Evolutionary conservation across 2,888 invertebrate species (phyloP).

Genomic region (Conistra vaccinii): DNA sequence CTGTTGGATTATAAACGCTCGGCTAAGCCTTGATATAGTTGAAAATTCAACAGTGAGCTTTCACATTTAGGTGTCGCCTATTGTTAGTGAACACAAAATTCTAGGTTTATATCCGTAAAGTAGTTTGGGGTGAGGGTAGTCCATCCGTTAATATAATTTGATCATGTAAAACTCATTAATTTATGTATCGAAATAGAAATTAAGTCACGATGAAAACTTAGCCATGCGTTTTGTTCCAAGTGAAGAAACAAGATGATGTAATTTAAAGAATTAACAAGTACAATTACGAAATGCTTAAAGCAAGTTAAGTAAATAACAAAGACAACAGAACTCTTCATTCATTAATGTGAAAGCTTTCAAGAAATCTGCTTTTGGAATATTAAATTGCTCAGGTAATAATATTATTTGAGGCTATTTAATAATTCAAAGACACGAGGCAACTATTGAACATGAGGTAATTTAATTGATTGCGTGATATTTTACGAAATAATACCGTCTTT

Average conservation of each 20-base stretch:
- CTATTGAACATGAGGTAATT: conserved; percentile 11
- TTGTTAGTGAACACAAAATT: not conserved
- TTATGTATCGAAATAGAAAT: not conserved
- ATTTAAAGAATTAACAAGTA: conserved; percentile 35
- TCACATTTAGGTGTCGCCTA: not conserved
- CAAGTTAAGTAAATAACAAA: conserved; percentile 41
- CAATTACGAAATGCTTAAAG: conserved; percentile 40
- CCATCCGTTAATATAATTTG: not conserved
- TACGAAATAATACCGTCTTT: conserved; percentile 3
- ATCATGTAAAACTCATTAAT: not conserved
- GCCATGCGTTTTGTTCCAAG: not conserved
- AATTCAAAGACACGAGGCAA: conserved; percentile 17
- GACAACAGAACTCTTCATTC: conserved; percentile 30
- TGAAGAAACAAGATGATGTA: not conserved
- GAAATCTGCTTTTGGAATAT: conserved; percentile 34
- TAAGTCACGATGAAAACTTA: not conserved
- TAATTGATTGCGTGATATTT: conserved; percentile 1
- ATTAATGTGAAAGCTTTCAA: conserved; percentile 41
- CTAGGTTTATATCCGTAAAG: not conserved
- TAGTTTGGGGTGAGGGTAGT: not conserved
- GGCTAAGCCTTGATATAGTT: not conserved
- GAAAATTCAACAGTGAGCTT: no score
- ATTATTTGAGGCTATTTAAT: conserved; percentile 39
- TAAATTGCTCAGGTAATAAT: conserved; percentile 20
- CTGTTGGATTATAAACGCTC: not conserved